Percentiles rank a stretch among this genome's conserved stretches.
phyloP scores from a whole-genome alignment of 2,888 invertebrate genomes.

The Tinea pellionella region DNA sequence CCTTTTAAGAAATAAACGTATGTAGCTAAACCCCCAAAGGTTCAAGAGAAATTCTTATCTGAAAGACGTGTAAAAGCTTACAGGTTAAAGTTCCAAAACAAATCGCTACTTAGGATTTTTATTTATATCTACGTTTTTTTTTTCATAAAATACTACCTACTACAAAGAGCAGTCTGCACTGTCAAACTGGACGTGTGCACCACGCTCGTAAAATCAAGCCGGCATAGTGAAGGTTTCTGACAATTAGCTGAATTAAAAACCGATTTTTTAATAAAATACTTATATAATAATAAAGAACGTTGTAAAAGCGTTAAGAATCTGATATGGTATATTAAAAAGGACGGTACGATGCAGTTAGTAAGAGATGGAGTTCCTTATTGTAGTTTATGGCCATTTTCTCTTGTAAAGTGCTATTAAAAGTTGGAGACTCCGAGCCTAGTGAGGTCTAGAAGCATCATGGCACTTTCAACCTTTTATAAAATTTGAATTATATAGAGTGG shows the following conservation, averaged over 20 bases:
- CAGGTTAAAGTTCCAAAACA: not conserved
- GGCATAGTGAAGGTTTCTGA: too few species aligned
- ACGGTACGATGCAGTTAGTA: slow-evolving; percentile 12
- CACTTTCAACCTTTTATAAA: slow-evolving; percentile 6
- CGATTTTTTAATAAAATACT: too few species aligned
- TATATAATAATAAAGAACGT: not conserved
- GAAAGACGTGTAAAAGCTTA: not conserved
- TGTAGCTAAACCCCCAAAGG: not conserved
- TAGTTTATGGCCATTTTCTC: slow-evolving; percentile 41
- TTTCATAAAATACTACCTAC: too few species aligned
- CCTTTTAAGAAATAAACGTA: not conserved
- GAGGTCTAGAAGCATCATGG: slow-evolving; percentile 21
- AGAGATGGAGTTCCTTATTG: slow-evolving; percentile 40
- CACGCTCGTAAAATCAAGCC: too few species aligned
- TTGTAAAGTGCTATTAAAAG: slow-evolving; percentile 51
- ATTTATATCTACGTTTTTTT: too few species aligned
- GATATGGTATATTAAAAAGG: slow-evolving; percentile 1
- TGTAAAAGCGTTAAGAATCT: slow-evolving; percentile 1
- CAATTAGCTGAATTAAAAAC: too few species aligned
- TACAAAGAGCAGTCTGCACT: too few species aligned
- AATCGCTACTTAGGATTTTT: not conserved
- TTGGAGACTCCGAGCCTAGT: slow-evolving; percentile 34
- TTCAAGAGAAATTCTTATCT: not conserved
- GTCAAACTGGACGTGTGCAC: too few species aligned
- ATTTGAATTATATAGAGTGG: not conserved